Base-by-base conservation (phyloP, 1,140 invertebrate genomes). In the Zophobas atratus region DNA sequence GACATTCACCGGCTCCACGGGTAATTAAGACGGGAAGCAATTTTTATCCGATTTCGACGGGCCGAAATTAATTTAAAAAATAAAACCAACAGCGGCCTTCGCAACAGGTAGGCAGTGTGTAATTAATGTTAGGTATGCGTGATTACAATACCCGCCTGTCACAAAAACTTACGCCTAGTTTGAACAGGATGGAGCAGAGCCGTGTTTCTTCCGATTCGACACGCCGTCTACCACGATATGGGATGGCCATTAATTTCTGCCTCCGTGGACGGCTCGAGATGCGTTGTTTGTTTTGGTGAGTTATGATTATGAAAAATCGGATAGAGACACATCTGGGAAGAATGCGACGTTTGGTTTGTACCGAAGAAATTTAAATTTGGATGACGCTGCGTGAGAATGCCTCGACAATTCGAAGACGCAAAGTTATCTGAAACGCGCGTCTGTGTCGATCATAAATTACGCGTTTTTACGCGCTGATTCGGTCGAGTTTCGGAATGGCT, bases 381-480 rank as follows among this genome's bases (percentile, higher is more conserved):
- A 38, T 67, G 39, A 46, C n/a, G 41, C 20, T 63, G 74, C 78
- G 80, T 76, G 78, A 79, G 78, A 81, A 77, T 76, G 76, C 48
- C 63, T 73, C 20, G 36, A 74, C 80, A 75, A 79, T 74, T 46
- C 77, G 56, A 75, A 38, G 57, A 81, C 78, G 75, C 34, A 70
- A 72, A 80, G 77, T 73, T 80, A 81, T 81, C 75, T 75, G 56
- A 81, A 78, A 71, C 67, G 60, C 76, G 76, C 76, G 43, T 56
- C 46, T n/a, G 55, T 41, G 41, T 70, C 48, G 49, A 48, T 49
- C 56, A 78, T 78, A 81, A 81, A 81, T 79, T 77, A 79, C 77
- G 56, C 70, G 57, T 77, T 76, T 81, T 81, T 79, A 73, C 76
- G 60, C 6, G 33, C 1, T 77, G 39, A 32, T 6, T 32, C 53